phyloP scores from a whole-genome alignment of 1,140 invertebrate species.

The Planococcus citri region DNA sequence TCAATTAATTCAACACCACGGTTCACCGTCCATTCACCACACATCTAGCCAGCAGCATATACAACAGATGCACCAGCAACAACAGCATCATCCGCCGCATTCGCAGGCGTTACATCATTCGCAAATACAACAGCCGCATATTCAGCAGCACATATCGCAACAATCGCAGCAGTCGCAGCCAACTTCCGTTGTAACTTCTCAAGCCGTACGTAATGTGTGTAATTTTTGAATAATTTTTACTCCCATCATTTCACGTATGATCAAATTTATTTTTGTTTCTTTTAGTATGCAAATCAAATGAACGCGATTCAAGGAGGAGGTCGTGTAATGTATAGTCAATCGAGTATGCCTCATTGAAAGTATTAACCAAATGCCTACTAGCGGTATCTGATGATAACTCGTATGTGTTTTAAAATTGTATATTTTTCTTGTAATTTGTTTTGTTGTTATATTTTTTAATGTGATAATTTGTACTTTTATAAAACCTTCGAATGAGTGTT shows the following conservation, averaged over 20 bases:
- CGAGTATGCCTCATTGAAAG: neutral
- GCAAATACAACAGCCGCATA: neutral
- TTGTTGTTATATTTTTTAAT: too few species aligned
- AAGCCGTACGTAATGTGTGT: neutral
- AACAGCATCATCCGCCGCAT: neutral
- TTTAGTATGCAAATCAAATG: neutral
- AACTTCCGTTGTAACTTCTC: neutral
- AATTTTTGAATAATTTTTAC: neutral
- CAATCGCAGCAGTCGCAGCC: neutral
- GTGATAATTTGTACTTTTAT: too few species aligned
- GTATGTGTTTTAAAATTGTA: neutral
- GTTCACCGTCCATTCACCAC: neutral
- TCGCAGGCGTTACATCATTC: neutral
- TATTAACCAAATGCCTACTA: neutral
- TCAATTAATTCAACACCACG: neutral
- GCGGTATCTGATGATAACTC: neutral
- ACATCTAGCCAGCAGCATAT: neutral
- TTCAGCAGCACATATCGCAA: neutral
- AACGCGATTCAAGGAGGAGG: conserved; percentile 2
- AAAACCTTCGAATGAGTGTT: too few species aligned
- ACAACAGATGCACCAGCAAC: neutral
- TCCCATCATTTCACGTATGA: neutral
- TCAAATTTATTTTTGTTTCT: neutral
- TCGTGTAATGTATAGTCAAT: neutral
- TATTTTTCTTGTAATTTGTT: neutral